A percentile compares a stretch with the other conserved stretches of the same genome.
These are phyloP conservation scores for Lateolabrax maculatus DNA, from an alignment of 2,797 vertebrate species.

Conservation along the genomic window DNA sequence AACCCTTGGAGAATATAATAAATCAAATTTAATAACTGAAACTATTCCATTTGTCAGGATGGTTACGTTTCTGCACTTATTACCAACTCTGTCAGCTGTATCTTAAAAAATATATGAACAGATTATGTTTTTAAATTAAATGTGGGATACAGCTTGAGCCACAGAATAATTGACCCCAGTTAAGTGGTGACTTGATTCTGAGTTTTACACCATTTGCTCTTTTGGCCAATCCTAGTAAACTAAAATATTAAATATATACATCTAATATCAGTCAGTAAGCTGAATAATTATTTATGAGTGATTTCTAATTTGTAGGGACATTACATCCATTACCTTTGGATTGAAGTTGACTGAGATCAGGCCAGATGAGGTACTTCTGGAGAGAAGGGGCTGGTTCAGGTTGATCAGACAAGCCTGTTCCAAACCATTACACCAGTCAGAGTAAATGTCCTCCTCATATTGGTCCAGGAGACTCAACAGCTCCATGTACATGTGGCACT, in stretches of 20 bases:
- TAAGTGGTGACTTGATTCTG: not conserved
- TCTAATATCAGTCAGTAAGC: too few relatives aligned
- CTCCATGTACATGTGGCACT: conserved; percentile 83
- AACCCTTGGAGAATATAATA: conserved; percentile 11
- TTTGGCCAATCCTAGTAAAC: not conserved
- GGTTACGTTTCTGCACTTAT: not conserved
- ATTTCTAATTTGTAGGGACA: not conserved
- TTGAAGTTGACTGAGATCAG: conserved; percentile 90
- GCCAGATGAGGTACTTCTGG: conserved; percentile 74
- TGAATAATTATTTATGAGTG: not conserved
- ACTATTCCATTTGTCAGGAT: not conserved
- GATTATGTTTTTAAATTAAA: not conserved
- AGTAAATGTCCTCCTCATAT: conserved; percentile 83
- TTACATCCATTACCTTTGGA: conserved; percentile 78
- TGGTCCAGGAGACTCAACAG: conserved; percentile 84
- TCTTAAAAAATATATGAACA: not conserved
- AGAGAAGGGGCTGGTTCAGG: conserved; percentile 87
- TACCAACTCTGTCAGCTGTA: not conserved
- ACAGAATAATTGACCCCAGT: not conserved
- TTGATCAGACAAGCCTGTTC: conserved; percentile 86
- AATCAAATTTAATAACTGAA: conserved; percentile 1
- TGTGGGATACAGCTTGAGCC: not conserved
- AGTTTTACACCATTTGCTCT: not conserved
- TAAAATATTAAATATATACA: too few relatives aligned
- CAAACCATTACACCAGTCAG: conserved; percentile 84